These are phyloP conservation scores for Dendrolimus pini DNA, from an alignment of 2,888 invertebrate species.

Conservation along the genomic window DNA sequence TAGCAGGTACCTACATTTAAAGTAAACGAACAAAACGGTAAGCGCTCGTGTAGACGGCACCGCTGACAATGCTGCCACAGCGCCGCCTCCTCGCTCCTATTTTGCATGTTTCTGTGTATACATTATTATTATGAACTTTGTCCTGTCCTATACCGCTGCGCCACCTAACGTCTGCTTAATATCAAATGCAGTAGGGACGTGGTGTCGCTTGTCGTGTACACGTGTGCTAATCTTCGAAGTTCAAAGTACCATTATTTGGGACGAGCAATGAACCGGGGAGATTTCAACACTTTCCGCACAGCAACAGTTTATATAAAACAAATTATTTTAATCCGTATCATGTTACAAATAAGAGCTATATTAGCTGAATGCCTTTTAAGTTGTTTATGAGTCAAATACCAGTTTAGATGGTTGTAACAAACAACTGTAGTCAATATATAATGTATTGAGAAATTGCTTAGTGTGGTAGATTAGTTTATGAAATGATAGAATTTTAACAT, in stretches of 20 bases:
- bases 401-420: conserved; percentile 22
- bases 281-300: conserved; percentile 39
- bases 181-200: too few species aligned
- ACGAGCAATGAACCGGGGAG: conserved; percentile 41
- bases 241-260: conserved; percentile 43
- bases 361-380: conserved; percentile 15
- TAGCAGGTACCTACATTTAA: too few species aligned
- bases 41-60: too few species aligned
- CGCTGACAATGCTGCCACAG: too few species aligned
- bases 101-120: too few species aligned
- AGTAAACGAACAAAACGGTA: too few species aligned
- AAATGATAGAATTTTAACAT: not conserved
- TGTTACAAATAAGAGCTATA: conserved; percentile 16
- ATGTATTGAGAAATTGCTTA: not conserved
- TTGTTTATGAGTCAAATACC: conserved; percentile 17
- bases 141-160: too few species aligned
- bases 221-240: too few species aligned
- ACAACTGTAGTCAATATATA: conserved; percentile 11
- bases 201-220: too few species aligned
- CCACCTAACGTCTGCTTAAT: too few species aligned
- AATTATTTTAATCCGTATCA: conserved; percentile 28
- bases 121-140: too few species aligned
- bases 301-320: conserved; percentile 5
- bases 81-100: too few species aligned
- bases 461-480: conserved; percentile 13